Evolutionary conservation across 2,113 vertebrate species (phyloP), one percentile per base, ranked within the genome.

Genomic region (Ranitomeya imitator): DNA sequence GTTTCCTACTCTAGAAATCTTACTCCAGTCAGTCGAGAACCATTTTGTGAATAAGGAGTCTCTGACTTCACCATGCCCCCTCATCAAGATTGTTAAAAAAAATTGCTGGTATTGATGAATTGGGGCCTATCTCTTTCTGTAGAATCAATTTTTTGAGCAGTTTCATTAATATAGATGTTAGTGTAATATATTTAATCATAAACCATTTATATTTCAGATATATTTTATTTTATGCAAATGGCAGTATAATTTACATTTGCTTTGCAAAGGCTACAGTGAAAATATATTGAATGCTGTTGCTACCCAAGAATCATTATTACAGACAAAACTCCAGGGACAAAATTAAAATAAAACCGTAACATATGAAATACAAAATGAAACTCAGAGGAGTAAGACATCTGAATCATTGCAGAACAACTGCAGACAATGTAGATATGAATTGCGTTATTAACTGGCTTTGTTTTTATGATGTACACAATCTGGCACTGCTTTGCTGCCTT

Each of bases 401-500:
- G 61, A 67, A 65, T 67, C 37, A 52, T 52, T 65, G 19, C 19
- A 67, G 81, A 51, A 11, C 60, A 83, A 63, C 19, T 83, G 81
- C 60, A 83, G 45, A 51, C 11, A 83, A 51, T 83, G 31, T 63
- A 23, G 61, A 21, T 23, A n/a, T 54, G 21, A 65, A 83, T 54
- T 83, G 19, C 51, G 45, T 54, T 54, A 69, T 69, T 83, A 83
- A 23, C 81, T 54, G 11, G 63, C 61, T 23, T 83, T 52, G 45
- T 83, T 67, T 52, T 83, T 59, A 83, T 69, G 37, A 54, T 83
- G 81, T 83, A 54, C 19, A 67, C 51, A 69, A n/a, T 52, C 19
- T 52, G 63, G 61, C 45, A 63, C 18, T 23, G 12, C 45, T 52
- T 52, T 65, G 19, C 54, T 83, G 26, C 8, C 21, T 69, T 54